Evolutionary conservation across 2,888 invertebrate genomes (phyloP), one percentile per base, ranked within the genome.

Genomic region (Pseudolycoriella hygida): DNA sequence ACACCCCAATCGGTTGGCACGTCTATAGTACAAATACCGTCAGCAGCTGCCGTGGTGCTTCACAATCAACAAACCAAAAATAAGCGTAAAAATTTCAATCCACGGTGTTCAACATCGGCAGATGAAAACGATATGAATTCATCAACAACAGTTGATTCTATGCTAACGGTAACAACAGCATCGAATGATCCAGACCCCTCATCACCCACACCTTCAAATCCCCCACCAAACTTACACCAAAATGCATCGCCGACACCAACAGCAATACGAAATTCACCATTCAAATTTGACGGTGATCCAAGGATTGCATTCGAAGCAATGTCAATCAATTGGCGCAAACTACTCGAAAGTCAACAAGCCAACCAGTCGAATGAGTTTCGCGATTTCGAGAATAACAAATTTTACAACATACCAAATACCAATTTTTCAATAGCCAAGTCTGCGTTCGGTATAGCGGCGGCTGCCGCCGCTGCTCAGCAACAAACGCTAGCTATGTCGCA

Each of bases 11-110:
- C 39, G n/a, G 14, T n/a, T 11, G n/a, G 15, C 30, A n/a, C 30
- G 12, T 25, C 34, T 34, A 14, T 34, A 34, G 18, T 17, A 18
- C 30, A 18, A 41, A 18, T 20, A 20, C 41, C 41, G 20, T 14
- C 41, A 18, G 14, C 41, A 10, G 12, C 41, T 18, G 20, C 41
- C 17, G 15, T 14, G 15, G 15, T 12, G 8, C 25, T 25, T 4
- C 25, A 25, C 25, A 25, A 25, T 40, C 19, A 17, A 14, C 20
- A 39, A 5, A 39, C 39, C 30, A 42, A 43, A 42, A 50, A 50
- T 42, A 50, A 50, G 31, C 46, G 50, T n/a, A 50, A 50, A 48
- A 50, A 50, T 42, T 50, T 50, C 20, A 47, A 48, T 45, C 50
- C 50, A 18, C 45, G 48, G 15, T 48, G 42, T 37, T 45, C 48